A percentile compares a stretch with the other conserved stretches of the same genome.
Evolutionary conservation across 1,140 invertebrate genomes (phyloP).

Genomic region (Zaprionus ornatus): DNA sequence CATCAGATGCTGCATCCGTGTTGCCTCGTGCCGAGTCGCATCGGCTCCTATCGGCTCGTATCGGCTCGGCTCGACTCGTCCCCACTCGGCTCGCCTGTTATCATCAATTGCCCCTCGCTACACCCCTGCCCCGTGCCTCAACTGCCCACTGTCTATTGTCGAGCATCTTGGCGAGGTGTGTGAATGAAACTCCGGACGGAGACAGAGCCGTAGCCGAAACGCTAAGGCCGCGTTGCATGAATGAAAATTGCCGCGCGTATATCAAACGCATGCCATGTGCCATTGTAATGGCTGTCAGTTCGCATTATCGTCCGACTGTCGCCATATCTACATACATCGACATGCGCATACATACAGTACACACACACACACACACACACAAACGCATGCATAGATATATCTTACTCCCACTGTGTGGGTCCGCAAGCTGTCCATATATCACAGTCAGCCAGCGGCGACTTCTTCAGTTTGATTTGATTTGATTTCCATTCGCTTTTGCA

Average conservation of each 20-base stretch:
- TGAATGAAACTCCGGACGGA: constrained; percentile 32
- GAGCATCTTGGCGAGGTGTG: constrained; percentile 21
- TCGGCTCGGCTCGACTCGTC: background rate
- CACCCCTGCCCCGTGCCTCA: background rate
- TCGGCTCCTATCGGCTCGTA: background rate
- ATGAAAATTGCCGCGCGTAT: constrained; percentile 74
- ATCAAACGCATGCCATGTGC: constrained; percentile 65
- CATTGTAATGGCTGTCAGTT: constrained; percentile 63
- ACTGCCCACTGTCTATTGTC: constrained; percentile 19
- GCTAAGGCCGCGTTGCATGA: constrained; percentile 41
- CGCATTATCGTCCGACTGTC: constrained; percentile 62
- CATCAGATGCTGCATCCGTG: constrained; percentile 24
- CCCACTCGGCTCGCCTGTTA: background rate
- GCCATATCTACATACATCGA: constrained; percentile 47
- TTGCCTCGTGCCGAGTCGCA: constrained; percentile 29
- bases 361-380: background rate
- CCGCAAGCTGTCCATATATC: constrained; percentile 42
- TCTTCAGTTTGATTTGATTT: constrained; percentile 65
- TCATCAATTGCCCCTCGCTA: background rate
- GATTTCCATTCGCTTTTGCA: constrained; percentile 57
- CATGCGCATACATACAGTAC: background rate
- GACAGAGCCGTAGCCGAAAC: constrained; percentile 4
- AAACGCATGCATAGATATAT: background rate
- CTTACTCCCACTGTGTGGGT: constrained; percentile 4
- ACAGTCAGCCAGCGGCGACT: constrained; percentile 26